Conservation (phyloP, 2,113 vertebrate species). For the Mungos mungo region DNA sequence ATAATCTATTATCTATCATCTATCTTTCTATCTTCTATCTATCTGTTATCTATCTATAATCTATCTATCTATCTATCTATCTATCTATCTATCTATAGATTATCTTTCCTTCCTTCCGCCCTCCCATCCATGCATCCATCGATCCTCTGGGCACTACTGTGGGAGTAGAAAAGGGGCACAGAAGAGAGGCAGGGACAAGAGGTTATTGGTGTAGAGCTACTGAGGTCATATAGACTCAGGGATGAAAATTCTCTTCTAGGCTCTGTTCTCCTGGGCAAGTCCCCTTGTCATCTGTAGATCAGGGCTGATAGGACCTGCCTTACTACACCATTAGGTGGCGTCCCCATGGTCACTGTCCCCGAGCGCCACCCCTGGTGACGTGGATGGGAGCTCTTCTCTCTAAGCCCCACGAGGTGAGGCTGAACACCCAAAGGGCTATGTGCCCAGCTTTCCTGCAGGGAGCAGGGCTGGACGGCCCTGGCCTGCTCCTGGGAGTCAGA, state of each 20-base stretch:
- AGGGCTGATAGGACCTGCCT: background rate
- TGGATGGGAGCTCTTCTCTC: background rate
- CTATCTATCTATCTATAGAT: background rate
- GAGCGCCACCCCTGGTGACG: too few species aligned
- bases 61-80: background rate
- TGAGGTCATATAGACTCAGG: background rate
- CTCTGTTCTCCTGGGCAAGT: background rate
- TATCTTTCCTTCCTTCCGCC: too few species aligned
- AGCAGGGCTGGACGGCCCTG: too few species aligned
- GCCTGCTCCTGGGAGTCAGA: background rate
- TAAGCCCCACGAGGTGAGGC: background rate
- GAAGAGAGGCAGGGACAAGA: background rate
- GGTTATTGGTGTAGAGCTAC: background rate
- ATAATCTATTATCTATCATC: too few species aligned
- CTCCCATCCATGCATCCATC: background rate
- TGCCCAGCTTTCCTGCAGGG: background rate
- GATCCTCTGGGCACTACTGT: too few species aligned
- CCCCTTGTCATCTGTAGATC: background rate
- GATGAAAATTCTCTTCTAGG: background rate
- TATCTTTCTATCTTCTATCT: too few species aligned
- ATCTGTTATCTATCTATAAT: background rate
- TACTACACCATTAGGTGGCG: too few species aligned
- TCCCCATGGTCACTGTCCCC: accelerated
- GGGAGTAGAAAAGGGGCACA: background rate
- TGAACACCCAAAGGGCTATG: background rate